Evolutionary conservation across 2,888 invertebrate species (phyloP), one percentile per base, ranked within the genome.

Genomic region (Petrophora chlorosata): DNA sequence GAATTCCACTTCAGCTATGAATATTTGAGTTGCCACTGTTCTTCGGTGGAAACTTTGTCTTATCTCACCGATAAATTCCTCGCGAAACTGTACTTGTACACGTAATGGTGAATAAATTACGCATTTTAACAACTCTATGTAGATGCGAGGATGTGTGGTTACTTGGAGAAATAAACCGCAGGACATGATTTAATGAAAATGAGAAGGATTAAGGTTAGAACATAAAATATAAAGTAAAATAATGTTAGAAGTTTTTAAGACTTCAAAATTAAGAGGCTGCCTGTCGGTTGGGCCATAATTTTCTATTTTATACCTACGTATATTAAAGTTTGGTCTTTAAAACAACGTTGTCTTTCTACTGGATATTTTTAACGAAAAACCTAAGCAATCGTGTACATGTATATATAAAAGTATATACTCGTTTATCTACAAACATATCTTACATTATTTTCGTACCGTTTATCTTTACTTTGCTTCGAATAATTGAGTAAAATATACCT

Each of bases 21-120:
- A 74, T 72, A 68, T 73, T 70, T 70, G 60, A 72, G 61, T 60
- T 63, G 62, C 60, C 45, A 57, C 55, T 61, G 59, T 58, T 61
- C 65, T 59, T 44, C 43, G 49, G 40, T 47, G 40, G 39, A 47
- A 46, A 65, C 61, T 63, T 64, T 49, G 53, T 40, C 49, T 54
- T 56, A 56, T 58, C 50, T 56, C 42, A 16, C 38, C 51, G 44
- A 59, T 56, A 59, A 53, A 59, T 50, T 56, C 35, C 46, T 38
- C 46, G 49, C 41, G 53, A 41, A 49, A 53, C 47, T 48, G 52
- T 51, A 36, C 45, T 45, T 48, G 52, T 51, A 36, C 45, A 48
- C 41, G 35, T 45, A 46, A 40, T 50, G 13, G 46, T 59, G 47
- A 56, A 60, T 55, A 55, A 57, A 53, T 60, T 53, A 55, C 5